phyloP scores from a whole-genome alignment of 1,140 invertebrate genomes.

The Drosophila fuyamai region DNA sequence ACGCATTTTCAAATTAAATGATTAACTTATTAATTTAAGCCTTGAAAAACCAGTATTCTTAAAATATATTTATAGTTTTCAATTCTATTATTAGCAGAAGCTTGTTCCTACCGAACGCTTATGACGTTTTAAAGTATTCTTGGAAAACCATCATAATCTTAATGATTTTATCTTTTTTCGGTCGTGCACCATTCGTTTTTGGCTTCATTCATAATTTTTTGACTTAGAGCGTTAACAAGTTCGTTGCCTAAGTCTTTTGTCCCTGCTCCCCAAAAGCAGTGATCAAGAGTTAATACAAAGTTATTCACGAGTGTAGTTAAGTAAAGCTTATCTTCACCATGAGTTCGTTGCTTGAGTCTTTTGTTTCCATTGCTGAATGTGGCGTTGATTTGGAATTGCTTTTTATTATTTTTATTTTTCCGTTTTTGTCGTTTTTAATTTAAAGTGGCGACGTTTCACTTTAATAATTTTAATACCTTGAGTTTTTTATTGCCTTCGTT shows the following conservation, averaged over 20 bases:
- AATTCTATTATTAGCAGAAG: background rate
- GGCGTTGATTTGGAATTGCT: slow-evolving; percentile 49
- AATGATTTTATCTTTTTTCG: background rate
- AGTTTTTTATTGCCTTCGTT: slow-evolving; percentile 49
- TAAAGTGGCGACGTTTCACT: slow-evolving; percentile 60
- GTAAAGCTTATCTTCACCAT: slow-evolving; percentile 26
- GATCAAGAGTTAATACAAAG: slow-evolving; percentile 43
- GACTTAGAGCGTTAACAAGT: slow-evolving; percentile 29
- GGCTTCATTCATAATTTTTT: slow-evolving; percentile 47
- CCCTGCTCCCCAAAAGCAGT: slow-evolving; percentile 26
- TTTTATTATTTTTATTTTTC: slow-evolving; percentile 47
- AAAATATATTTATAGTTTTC: background rate
- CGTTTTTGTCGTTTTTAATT: slow-evolving; percentile 49
- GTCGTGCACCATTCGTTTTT: slow-evolving; percentile 7
- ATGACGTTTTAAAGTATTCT: background rate
- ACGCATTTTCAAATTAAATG: background rate
- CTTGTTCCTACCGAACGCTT: background rate
- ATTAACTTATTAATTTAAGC: background rate
- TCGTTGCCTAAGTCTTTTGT: slow-evolving; percentile 62
- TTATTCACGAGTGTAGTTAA: slow-evolving; percentile 40
- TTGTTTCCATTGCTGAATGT: slow-evolving; percentile 53
- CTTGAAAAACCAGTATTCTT: background rate
- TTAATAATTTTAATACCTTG: slow-evolving; percentile 65
- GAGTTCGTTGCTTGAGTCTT: slow-evolving; percentile 58
- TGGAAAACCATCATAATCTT: slow-evolving; percentile 9